phyloP scores from a whole-genome alignment of 2,797 vertebrate species.

The Emys orbicularis region DNA sequence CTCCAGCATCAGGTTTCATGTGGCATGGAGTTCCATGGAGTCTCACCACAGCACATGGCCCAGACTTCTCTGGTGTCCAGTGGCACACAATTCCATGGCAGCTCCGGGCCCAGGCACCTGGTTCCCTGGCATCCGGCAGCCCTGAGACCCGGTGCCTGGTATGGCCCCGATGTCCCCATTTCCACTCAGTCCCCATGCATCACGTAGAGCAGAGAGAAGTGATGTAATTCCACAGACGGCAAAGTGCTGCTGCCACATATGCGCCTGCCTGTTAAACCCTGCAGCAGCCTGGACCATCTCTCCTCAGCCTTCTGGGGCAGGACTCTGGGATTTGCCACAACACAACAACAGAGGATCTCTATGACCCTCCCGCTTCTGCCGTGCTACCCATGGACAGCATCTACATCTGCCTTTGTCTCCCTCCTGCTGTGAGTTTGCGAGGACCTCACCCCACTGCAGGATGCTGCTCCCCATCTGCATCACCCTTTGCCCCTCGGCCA shows the following conservation, averaged over 20 bases:
- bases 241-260: neutral
- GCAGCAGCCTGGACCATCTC: rapidly evolving
- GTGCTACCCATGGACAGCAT: neutral
- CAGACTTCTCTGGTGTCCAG: neutral
- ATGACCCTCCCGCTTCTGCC: neutral
- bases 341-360: neutral
- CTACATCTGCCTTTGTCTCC: neutral
- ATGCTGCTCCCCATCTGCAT: neutral
- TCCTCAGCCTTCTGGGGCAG: neutral
- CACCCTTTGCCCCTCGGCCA: neutral
- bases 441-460: neutral
- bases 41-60: neutral
- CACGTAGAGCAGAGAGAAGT: neutral
- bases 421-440: neutral
- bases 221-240: neutral
- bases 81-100: neutral
- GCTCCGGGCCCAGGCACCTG: too few relatives aligned
- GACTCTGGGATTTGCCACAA: neutral
- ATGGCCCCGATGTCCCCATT: neutral
- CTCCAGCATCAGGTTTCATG: neutral
- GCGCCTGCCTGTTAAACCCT: neutral
- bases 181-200: neutral
- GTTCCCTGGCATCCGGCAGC: neutral
- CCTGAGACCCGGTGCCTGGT: neutral
- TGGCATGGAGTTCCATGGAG: neutral